These are phyloP conservation scores for Penaeus chinensis DNA, from an alignment of 1,140 invertebrate genomes.

Conservation along the genomic window DNA sequence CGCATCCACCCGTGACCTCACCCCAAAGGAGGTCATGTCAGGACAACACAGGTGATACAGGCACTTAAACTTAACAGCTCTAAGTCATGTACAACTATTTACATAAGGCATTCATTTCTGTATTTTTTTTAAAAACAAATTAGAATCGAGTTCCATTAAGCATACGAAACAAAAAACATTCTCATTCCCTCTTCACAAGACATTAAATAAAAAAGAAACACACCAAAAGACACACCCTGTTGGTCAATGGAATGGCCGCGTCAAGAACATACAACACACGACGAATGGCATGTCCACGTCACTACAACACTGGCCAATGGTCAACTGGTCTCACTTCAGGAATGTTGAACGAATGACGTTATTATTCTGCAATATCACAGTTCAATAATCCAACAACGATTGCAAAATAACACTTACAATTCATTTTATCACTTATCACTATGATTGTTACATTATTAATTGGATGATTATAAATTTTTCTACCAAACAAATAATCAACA, in stretches of 20 bases:
- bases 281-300: slow-evolving; percentile 15
- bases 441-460: slow-evolving; percentile 12
- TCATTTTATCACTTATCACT: slow-evolving; percentile 24
- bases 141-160: slow-evolving; percentile 25
- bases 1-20: slow-evolving; percentile 25
- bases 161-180: slow-evolving; percentile 35
- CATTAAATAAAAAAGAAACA: slow-evolving; percentile 27
- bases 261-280: slow-evolving; percentile 27
- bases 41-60: slow-evolving; percentile 41
- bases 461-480: slow-evolving; percentile 23
- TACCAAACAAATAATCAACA: too few relatives aligned
- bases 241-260: slow-evolving; percentile 47
- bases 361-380: slow-evolving; percentile 47
- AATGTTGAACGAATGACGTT: slow-evolving; percentile 42
- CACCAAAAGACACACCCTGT: slow-evolving; percentile 31
- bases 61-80: slow-evolving; percentile 32
- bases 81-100: slow-evolving; percentile 49
- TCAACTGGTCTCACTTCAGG: slow-evolving; percentile 44
- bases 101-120: slow-evolving; percentile 44
- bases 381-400: slow-evolving; percentile 43
- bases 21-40: slow-evolving; percentile 35
- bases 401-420: slow-evolving; percentile 35
- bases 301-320: slow-evolving; percentile 41
- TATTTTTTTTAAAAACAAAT: not conserved
- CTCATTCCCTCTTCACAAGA: slow-evolving; percentile 26